A percentile compares a stretch with the other conserved stretches of the same genome.
Evolutionary conservation across 1,140 invertebrate species (phyloP).

Genomic region (Trachymyrmex septentrionalis): DNA sequence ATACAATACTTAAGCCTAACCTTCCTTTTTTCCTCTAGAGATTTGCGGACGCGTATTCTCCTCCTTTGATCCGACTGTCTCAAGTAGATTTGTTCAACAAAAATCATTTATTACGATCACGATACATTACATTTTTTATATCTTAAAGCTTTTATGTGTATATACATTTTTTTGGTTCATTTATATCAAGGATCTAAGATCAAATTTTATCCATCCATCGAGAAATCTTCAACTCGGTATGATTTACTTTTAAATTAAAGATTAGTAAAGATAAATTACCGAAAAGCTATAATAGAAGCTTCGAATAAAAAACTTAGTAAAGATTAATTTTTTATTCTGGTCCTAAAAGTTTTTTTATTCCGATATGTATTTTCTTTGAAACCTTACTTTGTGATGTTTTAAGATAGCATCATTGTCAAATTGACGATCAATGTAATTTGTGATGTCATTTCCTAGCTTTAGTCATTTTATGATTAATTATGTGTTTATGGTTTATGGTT

Average conservation of each 20-base stretch:
- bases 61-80: not conserved
- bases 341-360: too few species aligned
- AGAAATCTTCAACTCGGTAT: not conserved
- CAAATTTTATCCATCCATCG: not conserved
- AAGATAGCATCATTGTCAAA: too few species aligned
- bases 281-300: too few species aligned
- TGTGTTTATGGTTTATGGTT: too few species aligned
- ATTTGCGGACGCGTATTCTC: not conserved
- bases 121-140: not conserved
- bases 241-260: not conserved
- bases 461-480: too few species aligned
- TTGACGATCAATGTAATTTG: too few species aligned
- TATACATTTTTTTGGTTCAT: not conserved
- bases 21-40: not conserved
- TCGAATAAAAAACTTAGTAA: too few species aligned
- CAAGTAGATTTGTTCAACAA: not conserved
- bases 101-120: not conserved
- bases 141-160: not conserved
- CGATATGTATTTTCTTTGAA: too few species aligned
- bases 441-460: too few species aligned
- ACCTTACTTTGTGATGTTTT: too few species aligned
- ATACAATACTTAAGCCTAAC: not conserved
- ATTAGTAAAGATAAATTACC: too few species aligned
- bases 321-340: too few species aligned
- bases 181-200: not conserved